Base-by-base conservation (phyloP, 2,888 invertebrate genomes). In the Eugnorisma glareosa region DNA sequence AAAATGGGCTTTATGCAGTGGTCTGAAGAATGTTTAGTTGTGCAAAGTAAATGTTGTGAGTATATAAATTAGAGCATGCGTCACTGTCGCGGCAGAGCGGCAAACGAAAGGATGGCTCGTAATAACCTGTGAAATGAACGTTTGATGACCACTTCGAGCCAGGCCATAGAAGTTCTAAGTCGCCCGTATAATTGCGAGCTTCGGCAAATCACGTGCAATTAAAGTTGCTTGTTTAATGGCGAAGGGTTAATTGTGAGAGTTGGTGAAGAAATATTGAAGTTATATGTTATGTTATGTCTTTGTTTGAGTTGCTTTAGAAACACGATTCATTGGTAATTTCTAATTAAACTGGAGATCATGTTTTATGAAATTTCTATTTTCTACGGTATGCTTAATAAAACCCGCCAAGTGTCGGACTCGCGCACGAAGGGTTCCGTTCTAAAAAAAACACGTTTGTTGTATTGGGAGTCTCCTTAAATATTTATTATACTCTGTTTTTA, bases 111-210 rank as follows among this genome's bases (percentile, higher is more conserved):
- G 92, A 92, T 92, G 91, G 91, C 88, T 89, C 89, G 93, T 94
- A 94, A 95, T 95, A 94, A 94, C 94, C 93, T 94, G 94, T 92
- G 93, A 96, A 95, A 95, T 94, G 93, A 93, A 93, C 93, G 83
- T 89, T 93, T 93, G 94, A 94, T 94, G 94, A 93, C 93, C 93
- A 92, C 91, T 93, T 89, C 88, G 87, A 85, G 89, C 83, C 89
- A 91, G 89, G 89, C 88, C 75, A 76, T 79, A 91, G 90, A 85
- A 87, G 88, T 85, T 86, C 69, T 67, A 83, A 91, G 83, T 86
- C 68, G 75, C 66, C 68, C 67, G 81, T 90, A 90, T 93, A 91
- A 92, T 91, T 87, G 86, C 84, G 88, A 87, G 82, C 86, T 89
- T 92, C 84, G 74, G 83, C 84, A 88, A 89, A 92, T 90, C 79